A percentile compares a stretch with the other conserved stretches of the same genome.
phyloP scores from a whole-genome alignment of 1,140 invertebrate species.

The Epicauta chinensis region DNA sequence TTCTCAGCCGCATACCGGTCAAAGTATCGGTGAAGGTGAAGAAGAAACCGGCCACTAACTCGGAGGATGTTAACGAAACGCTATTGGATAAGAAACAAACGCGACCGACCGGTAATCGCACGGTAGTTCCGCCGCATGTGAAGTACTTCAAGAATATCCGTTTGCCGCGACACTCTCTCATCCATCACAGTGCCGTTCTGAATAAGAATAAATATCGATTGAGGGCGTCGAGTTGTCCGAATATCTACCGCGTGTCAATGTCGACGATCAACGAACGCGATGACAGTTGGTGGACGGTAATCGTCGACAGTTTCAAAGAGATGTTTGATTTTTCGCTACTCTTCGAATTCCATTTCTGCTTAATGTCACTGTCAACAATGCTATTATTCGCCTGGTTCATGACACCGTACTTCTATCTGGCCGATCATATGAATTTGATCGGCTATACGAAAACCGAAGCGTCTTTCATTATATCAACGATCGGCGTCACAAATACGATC shows the following conservation, averaged over 20 bases:
- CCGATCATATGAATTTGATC: conserved; percentile 60
- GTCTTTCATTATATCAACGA: conserved; percentile 70
- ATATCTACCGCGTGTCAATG: conserved; percentile 87
- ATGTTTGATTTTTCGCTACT: conserved; percentile 79
- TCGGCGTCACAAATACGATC: conserved; percentile 82
- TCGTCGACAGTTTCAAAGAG: conserved; percentile 62
- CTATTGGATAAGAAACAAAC: conserved; percentile 18
- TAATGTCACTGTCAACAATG: conserved; percentile 77
- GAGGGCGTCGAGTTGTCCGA: conserved; percentile 80
- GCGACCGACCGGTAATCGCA: conserved; percentile 1
- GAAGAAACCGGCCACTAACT: conserved; percentile 4
- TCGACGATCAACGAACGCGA: conserved; percentile 72
- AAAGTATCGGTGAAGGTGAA: conserved; percentile 58
- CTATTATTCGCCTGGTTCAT: conserved; percentile 86
- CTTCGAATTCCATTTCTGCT: conserved; percentile 68
- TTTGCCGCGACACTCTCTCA: conserved; percentile 72
- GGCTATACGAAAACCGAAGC: conserved; percentile 63
- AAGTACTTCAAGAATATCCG: conserved; percentile 70
- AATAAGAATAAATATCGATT: conserved; percentile 74
- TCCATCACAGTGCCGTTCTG: conserved; percentile 74
- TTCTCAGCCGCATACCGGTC: conserved; percentile 45
- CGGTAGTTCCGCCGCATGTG: conserved; percentile 43
- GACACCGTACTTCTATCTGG: conserved; percentile 83
- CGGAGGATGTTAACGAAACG: no score
- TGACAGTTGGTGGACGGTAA: conserved; percentile 72